Evolutionary conservation across 2,888 invertebrate genomes (phyloP), one percentile per base, ranked within the genome.

Genomic region (Oxystoma pomonae): DNA sequence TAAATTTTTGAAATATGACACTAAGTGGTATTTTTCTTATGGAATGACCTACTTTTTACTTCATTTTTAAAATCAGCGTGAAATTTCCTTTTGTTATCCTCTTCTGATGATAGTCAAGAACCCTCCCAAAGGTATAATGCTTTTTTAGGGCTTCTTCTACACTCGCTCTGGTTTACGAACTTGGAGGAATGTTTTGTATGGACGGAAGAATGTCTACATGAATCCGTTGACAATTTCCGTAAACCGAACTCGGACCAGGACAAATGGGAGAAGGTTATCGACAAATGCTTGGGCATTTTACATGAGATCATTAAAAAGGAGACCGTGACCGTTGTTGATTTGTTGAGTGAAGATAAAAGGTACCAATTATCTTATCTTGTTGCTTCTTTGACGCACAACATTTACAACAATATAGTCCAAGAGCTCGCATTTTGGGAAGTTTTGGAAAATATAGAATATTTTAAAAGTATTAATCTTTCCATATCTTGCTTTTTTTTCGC

Each of bases 201-300:
- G 92, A 86, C 89, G 1, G 88, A 94, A 71, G 86, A 84, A 61
- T 90, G 90, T 72, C 81, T 93, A 19, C 85, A 90, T 74, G 93
- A 93, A 80, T 84, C 90, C 1, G 81, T 92, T 59, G 84, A 67
- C 72, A 81, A 73, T 73, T 80, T 67, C 78, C 77, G 68, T 77
- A 84, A 82, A 80, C 74, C 81, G 79, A 64, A 75, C 3, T 81
- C 69, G 76, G 82, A 75, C 69, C 80, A 67, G 17, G 74, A 75
- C 51, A 66, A 64, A 58, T 84, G 75, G 80, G 76, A 77, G 60
- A 73, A 76, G 69, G 70, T 81, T 5, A 66, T 80, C 12, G 75
- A 78, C 50, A 81, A 81, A 70, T 80, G 82, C 65, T 73, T 83
- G 57, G 77, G 78, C 1, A 80, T 83, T 63, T 74, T 83, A 50